A percentile compares a stretch with the other conserved stretches of the same genome.
Conservation (phyloP, 2,797 vertebrate species). For the Malacoctenus gilli region DNA sequence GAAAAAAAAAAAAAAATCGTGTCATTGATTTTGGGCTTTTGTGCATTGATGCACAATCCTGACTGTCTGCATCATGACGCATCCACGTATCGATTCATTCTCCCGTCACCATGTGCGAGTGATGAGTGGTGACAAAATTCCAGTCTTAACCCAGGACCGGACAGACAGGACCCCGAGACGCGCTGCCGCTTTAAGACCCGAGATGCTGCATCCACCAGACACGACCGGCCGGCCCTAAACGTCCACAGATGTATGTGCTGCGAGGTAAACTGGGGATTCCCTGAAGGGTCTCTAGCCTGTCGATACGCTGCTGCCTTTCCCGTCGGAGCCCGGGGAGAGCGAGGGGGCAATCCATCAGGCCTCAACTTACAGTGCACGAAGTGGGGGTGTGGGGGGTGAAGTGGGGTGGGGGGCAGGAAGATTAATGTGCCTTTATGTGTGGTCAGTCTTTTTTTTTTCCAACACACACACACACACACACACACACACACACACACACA, state of each 20-base stretch:
- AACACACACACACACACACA: slow-evolving; percentile 32
- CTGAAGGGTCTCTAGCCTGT: slow-evolving; percentile 55
- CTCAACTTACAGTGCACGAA: slow-evolving; percentile 68
- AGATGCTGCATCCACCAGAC: slow-evolving; percentile 17
- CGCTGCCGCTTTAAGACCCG: slow-evolving; percentile 20
- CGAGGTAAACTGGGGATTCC: slow-evolving; percentile 49
- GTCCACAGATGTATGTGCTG: slow-evolving; percentile 44
- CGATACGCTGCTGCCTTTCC: slow-evolving; percentile 61
- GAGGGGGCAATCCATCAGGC: slow-evolving; percentile 77
- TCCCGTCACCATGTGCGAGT: no score
- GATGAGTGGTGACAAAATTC: no score
- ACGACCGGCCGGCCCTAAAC: slow-evolving; percentile 11
- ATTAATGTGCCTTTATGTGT: slow-evolving; percentile 76
- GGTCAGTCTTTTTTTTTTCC: slow-evolving; percentile 64
- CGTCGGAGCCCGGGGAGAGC: slow-evolving; percentile 50
- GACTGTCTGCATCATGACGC: no score
- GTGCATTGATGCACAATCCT: no score
- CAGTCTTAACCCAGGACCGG: no score
- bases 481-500: slow-evolving; percentile 15
- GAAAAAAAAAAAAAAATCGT: no score
- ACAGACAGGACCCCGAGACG: no score
- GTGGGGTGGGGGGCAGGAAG: slow-evolving; percentile 56
- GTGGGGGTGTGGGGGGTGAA: no score
- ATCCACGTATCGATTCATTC: no score
- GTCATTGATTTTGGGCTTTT: no score